Evolutionary conservation across 2,888 invertebrate genomes (phyloP).

Genomic region (Clivina fossor): DNA sequence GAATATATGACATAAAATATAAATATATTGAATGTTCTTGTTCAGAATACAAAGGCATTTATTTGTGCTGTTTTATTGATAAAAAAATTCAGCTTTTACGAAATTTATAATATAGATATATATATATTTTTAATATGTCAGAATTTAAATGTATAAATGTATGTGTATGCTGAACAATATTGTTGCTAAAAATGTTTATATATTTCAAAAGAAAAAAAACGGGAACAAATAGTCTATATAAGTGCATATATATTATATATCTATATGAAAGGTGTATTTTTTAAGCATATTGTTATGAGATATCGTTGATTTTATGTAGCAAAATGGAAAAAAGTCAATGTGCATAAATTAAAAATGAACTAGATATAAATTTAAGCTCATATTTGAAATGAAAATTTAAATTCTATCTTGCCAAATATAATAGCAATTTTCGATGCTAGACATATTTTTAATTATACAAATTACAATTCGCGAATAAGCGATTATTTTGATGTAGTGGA

Average conservation of each 20-base stretch:
- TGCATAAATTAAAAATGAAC: too few relatives aligned
- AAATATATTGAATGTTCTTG: not conserved
- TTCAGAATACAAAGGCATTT: not conserved
- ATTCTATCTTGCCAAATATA: too few relatives aligned
- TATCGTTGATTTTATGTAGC: too few relatives aligned
- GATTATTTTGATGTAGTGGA: too few relatives aligned
- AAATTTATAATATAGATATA: not conserved
- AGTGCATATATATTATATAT: slow-evolving; percentile 21
- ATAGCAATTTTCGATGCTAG: too few relatives aligned
- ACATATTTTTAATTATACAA: too few relatives aligned
- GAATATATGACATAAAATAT: not conserved
- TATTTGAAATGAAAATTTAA: too few relatives aligned
- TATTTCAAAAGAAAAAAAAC: slow-evolving; percentile 29
- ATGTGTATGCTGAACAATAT: not conserved
- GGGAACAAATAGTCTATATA: slow-evolving; percentile 27
- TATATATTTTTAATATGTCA: slow-evolving; percentile 24
- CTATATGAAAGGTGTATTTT: slow-evolving; percentile 25
- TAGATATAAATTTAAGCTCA: too few relatives aligned
- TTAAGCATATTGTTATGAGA: slow-evolving; percentile 25
- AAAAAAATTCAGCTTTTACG: too few relatives aligned
- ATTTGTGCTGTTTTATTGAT: too few relatives aligned
- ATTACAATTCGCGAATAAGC: too few relatives aligned
- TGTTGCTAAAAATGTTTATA: slow-evolving; percentile 30
- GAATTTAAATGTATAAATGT: slow-evolving; percentile 15
- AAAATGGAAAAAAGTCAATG: too few relatives aligned